Evolutionary conservation across 1,140 invertebrate species (phyloP).

Genomic region (Danaus plexippus): DNA sequence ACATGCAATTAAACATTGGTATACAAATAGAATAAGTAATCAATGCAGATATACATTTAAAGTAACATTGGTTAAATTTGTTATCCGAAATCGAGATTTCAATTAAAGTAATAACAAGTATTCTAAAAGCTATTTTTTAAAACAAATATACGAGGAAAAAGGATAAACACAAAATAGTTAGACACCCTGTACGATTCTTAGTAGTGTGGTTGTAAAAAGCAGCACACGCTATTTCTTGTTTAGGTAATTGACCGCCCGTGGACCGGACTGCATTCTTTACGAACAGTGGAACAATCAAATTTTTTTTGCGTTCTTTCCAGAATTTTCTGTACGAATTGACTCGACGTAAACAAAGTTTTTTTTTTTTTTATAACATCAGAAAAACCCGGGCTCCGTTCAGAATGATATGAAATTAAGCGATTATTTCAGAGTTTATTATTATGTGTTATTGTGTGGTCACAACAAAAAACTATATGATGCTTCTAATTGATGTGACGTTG

Average conservation of each 20-base stretch:
- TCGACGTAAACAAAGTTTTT: background rate
- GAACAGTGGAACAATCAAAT: conserved; percentile 5
- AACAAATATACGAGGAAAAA: no score
- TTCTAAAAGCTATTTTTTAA: no score
- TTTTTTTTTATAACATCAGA: conserved; percentile 1
- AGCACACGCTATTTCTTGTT: conserved; percentile 11
- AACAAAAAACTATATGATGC: no score
- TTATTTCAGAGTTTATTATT: no score
- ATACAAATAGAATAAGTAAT: no score
- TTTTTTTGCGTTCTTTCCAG: conserved; percentile 12
- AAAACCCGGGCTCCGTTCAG: conserved; percentile 7
- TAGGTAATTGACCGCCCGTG: conserved; percentile 13
- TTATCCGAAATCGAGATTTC: no score
- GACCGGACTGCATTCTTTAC: conserved; percentile 4
- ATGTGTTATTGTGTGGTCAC: no score
- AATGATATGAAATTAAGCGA: background rate
- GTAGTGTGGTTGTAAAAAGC: conserved; percentile 6
- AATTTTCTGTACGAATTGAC: conserved; percentile 13
- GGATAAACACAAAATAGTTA: background rate
- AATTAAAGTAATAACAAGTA: no score
- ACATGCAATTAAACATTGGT: no score
- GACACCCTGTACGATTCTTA: conserved; percentile 11
- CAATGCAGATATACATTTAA: no score
- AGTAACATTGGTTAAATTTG: no score
- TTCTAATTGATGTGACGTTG: no score